phyloP scores from a whole-genome alignment of 2,888 invertebrate genomes.

The Zygogramma bicolorata region DNA sequence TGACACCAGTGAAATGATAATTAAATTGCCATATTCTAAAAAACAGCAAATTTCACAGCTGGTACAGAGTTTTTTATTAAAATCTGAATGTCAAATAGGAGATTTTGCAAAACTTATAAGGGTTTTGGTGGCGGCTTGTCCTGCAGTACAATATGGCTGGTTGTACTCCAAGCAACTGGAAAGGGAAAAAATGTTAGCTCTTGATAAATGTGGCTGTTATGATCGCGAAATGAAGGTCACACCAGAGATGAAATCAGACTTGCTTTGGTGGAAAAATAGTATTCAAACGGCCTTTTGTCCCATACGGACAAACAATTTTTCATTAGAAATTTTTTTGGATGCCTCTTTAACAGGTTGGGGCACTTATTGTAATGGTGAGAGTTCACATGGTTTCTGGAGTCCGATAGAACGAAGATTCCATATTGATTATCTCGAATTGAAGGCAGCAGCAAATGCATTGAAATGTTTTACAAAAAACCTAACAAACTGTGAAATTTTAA shows the following conservation, averaged over 20 bases:
- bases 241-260: conserved; percentile 24
- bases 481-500: conserved; percentile 38
- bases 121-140: conserved; percentile 16
- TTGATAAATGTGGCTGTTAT: background rate
- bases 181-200: conserved; percentile 28
- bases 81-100: conserved; percentile 38
- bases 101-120: conserved; percentile 41
- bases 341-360: conserved; percentile 48
- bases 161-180: conserved; percentile 24
- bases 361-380: conserved; percentile 34
- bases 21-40: no score
- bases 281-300: conserved; percentile 22
- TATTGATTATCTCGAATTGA: conserved; percentile 49
- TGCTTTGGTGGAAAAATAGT: conserved; percentile 42
- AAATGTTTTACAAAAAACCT: conserved; percentile 43
- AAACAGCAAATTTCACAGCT: background rate
- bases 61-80: conserved; percentile 4
- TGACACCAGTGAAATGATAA: conserved; percentile 10
- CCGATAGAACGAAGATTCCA: conserved; percentile 33
- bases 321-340: conserved; percentile 44
- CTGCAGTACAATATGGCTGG: conserved; percentile 48
- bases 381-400: conserved; percentile 42
- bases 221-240: background rate
- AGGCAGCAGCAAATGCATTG: conserved; percentile 42
- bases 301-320: conserved; percentile 24